Conservation (phyloP, 2,888 invertebrate species). For the Pristionchus entomophagus region DNA sequence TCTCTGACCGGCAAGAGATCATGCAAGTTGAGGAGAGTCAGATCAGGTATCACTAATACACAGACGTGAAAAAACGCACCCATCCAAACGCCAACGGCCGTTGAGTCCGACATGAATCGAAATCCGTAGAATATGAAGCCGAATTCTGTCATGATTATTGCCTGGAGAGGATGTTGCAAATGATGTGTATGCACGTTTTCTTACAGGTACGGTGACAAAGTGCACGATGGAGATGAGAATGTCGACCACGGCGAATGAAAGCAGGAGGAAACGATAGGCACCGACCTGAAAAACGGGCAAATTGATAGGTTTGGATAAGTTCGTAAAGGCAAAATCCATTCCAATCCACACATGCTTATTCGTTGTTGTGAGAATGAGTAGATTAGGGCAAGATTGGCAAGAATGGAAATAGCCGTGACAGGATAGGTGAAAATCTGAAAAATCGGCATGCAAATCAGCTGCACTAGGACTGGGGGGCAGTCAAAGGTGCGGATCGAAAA, state of each 20-base stretch:
- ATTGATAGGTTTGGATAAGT: too few relatives aligned
- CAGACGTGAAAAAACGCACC: not conserved
- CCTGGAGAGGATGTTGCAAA: too few relatives aligned
- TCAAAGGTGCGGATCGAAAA: too few relatives aligned
- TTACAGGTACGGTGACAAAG: not conserved
- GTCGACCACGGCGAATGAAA: slow-evolving; percentile 2
- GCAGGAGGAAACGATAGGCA: slow-evolving; percentile 13
- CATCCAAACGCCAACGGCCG: not conserved
- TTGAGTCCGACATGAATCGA: not conserved
- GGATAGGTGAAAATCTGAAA: slow-evolving; percentile 1
- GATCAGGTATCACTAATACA: too few relatives aligned
- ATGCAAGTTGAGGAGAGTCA: too few relatives aligned
- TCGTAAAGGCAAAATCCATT: not conserved
- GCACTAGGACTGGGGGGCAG: too few relatives aligned
- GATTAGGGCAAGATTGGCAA: not conserved
- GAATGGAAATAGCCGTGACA: not conserved
- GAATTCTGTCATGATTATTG: slow-evolving; percentile 3
- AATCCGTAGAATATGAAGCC: slow-evolving; percentile 13
- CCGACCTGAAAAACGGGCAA: slow-evolving; percentile 30
- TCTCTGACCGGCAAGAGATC: too few relatives aligned
- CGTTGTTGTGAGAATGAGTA: not conserved
- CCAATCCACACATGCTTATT: not conserved
- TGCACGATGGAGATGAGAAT: slow-evolving; percentile 33
- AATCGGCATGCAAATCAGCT: not conserved
- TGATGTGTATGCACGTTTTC: too few relatives aligned